Evolutionary conservation across 2,888 invertebrate genomes (phyloP).

Genomic region (Octonoba sinensis): DNA sequence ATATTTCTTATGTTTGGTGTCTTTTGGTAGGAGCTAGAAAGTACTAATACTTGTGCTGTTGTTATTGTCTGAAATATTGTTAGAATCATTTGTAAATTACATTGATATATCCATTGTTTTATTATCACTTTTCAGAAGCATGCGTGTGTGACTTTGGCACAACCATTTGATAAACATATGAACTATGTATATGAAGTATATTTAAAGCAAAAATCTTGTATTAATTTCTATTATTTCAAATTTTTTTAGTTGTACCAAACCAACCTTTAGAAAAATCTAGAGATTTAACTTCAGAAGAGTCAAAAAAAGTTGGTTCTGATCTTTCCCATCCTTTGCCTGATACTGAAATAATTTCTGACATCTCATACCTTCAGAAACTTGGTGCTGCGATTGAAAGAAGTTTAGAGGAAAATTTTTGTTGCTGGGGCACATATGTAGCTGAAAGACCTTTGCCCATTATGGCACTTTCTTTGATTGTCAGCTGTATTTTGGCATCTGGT

Average conservation of each 20-base stretch:
- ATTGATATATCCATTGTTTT: too few species aligned
- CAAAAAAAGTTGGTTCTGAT: conserved; percentile 31
- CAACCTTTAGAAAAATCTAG: conserved; percentile 30
- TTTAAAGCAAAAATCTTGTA: too few species aligned
- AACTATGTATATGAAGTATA: too few species aligned
- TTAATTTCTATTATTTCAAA: neutral
- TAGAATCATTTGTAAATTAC: too few species aligned
- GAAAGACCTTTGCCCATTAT: conserved; percentile 67
- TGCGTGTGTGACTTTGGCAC: too few species aligned
- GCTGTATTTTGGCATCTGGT: conserved; percentile 81
- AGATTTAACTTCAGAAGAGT: conserved; percentile 30
- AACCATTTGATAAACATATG: too few species aligned
- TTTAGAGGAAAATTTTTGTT: conserved; percentile 82
- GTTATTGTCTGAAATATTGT: too few species aligned
- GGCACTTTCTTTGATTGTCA: conserved; percentile 73
- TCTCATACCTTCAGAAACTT: conserved; percentile 49
- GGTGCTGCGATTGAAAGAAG: conserved; percentile 68
- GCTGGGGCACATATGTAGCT: conserved; percentile 79
- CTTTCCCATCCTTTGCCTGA: conserved; percentile 42
- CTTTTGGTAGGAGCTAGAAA: too few species aligned
- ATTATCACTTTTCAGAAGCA: too few species aligned
- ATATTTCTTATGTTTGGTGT: too few species aligned
- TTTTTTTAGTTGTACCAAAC: conserved; percentile 47
- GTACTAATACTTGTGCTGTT: too few species aligned
- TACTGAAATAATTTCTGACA: conserved; percentile 52